Percentiles rank a stretch among this genome's conserved stretches.
Conservation (phyloP, 2,888 invertebrate genomes). For the Campopleginae sp. region DNA sequence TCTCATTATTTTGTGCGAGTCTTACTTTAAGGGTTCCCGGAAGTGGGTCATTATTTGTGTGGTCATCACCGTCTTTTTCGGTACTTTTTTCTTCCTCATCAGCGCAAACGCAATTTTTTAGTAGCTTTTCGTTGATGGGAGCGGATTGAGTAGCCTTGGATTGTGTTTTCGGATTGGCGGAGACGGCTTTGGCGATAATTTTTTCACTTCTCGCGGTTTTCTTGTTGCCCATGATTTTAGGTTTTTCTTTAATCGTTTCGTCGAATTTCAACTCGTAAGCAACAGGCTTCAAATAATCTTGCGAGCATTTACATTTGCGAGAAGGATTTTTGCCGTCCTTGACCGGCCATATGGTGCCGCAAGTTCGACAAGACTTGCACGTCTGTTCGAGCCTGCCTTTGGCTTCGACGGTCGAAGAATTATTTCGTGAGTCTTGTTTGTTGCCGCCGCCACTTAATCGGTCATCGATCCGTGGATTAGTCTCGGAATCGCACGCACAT, state of each 20-base stretch:
- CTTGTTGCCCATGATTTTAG: constrained; percentile 56
- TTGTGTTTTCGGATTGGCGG: constrained; percentile 25
- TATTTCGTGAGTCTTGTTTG: constrained; percentile 44
- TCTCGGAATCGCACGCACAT: constrained; percentile 22
- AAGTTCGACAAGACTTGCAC: constrained; percentile 76
- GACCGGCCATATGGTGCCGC: constrained; percentile 75
- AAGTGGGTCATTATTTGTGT: constrained; percentile 63
- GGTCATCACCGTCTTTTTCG: constrained; percentile 45
- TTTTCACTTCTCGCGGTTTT: constrained; percentile 15
- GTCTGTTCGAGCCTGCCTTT: constrained; percentile 58
- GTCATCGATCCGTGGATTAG: not conserved
- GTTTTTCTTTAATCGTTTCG: constrained; percentile 51
- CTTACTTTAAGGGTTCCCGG: constrained; percentile 76
- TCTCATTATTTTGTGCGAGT: not conserved
- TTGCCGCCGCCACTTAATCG: not conserved
- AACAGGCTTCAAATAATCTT: constrained; percentile 82
- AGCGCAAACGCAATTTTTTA: constrained; percentile 39
- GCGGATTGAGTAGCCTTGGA: constrained; percentile 41
- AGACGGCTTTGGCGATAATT: constrained; percentile 43
- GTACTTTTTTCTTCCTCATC: constrained; percentile 79
- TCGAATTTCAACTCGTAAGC: constrained; percentile 84
- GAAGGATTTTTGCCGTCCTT: constrained; percentile 69
- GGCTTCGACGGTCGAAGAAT: constrained; percentile 11
- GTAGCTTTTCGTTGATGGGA: constrained; percentile 22
- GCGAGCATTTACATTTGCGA: constrained; percentile 75